Evolutionary conservation across 2,113 vertebrate genomes (phyloP).

Genomic region (Apodemus speciosus): DNA sequence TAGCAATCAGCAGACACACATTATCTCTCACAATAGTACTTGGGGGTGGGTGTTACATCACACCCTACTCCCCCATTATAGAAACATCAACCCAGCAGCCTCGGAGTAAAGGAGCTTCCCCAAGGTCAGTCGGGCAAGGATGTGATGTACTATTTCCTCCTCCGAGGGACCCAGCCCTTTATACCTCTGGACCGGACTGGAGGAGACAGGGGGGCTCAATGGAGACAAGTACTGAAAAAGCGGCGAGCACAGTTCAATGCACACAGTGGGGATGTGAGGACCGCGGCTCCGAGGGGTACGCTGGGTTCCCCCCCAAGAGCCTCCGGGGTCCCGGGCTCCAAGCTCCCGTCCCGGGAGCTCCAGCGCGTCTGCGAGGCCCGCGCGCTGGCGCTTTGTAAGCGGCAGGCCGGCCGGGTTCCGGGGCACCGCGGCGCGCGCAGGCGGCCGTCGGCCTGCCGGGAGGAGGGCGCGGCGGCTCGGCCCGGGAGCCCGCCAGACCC

Average conservation of each 20-base stretch:
- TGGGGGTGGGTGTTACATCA: not conserved
- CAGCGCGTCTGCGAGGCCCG: not conserved
- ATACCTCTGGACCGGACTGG: not conserved
- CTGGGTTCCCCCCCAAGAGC: not conserved
- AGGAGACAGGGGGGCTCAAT: not conserved
- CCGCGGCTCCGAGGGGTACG: not conserved
- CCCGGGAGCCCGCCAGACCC: constrained; percentile 45
- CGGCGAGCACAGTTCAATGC: not conserved
- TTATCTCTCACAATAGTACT: constrained; percentile 34
- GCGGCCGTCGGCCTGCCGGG: constrained; percentile 46
- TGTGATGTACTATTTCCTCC: not conserved
- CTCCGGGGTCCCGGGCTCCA: not conserved
- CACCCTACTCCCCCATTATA: not conserved
- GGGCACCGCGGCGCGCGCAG: constrained; percentile 40
- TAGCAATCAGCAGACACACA: not conserved
- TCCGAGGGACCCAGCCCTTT: not conserved
- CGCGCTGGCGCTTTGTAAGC: constrained; percentile 64
- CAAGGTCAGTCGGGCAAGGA: constrained; percentile 72
- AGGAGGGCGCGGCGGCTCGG: constrained; percentile 8
- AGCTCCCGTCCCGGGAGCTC: not conserved
- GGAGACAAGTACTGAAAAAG: constrained; percentile 53
- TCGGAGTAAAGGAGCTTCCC: constrained; percentile 40
- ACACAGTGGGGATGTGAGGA: not conserved
- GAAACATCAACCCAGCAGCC: constrained; percentile 7
- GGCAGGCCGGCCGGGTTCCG: constrained; percentile 56